Conservation (phyloP, 1,140 invertebrate species). For the Listronotus bonariensis region DNA sequence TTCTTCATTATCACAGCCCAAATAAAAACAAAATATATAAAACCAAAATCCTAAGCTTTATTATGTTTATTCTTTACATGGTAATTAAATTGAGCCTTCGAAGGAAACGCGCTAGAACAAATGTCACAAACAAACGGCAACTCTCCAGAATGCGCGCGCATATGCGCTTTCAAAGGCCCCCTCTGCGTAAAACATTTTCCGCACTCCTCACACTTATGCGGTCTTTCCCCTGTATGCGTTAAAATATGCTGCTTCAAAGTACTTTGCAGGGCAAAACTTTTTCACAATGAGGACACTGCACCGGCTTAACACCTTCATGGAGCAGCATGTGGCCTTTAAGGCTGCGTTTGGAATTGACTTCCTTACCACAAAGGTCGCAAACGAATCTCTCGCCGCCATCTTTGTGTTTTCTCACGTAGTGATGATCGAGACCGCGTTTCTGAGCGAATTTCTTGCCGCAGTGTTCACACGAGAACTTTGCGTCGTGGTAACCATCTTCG, state of each 20-base stretch:
- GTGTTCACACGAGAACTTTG: constrained; percentile 45
- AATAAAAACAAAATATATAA: background rate
- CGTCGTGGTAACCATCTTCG: constrained; percentile 42
- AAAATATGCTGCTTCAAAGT: constrained; percentile 76
- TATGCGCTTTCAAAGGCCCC: constrained; percentile 52
- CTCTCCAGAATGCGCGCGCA: constrained; percentile 76
- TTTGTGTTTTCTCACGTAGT: constrained; percentile 36
- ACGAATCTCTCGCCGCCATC: constrained; percentile 42
- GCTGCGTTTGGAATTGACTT: constrained; percentile 47
- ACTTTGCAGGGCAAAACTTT: constrained; percentile 69
- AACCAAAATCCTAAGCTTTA: background rate
- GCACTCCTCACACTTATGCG: constrained; percentile 76
- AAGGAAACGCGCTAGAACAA: constrained; percentile 54
- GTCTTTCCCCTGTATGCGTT: constrained; percentile 74
- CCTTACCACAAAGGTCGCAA: constrained; percentile 60
- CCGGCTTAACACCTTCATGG: constrained; percentile 51
- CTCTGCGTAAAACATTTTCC: constrained; percentile 74
- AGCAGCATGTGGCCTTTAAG: constrained; percentile 45
- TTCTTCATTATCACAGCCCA: too few species aligned
- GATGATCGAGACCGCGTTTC: constrained; percentile 44
- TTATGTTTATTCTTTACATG: constrained; percentile 36
- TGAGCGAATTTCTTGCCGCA: constrained; percentile 57
- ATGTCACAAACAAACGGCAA: constrained; percentile 70
- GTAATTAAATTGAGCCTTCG: constrained; percentile 36
- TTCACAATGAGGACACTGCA: constrained; percentile 49